Evolutionary conservation across 2,113 vertebrate species (phyloP).

Genomic region (Cephalopholis sonnerati): DNA sequence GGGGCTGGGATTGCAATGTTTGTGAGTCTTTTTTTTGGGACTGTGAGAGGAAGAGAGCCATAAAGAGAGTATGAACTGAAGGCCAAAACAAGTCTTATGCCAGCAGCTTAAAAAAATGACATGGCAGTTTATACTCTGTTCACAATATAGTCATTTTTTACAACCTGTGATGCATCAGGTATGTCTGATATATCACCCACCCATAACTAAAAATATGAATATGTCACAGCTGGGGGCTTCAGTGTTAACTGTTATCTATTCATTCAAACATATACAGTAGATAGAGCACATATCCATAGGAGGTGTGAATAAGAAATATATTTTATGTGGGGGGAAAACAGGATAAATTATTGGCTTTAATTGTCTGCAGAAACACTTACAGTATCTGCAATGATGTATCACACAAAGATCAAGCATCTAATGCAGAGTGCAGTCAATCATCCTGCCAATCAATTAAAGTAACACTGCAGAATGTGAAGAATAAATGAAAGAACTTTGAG

Average conservation of each 20-base stretch:
- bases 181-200: too few species aligned
- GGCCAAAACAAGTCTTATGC: too few species aligned
- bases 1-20: too few species aligned
- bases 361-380: conserved; percentile 1
- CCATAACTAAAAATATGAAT: neutral
- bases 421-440: conserved; percentile 14
- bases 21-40: too few species aligned
- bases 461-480: conserved; percentile 14
- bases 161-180: too few species aligned
- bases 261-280: neutral
- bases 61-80: too few species aligned
- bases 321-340: neutral
- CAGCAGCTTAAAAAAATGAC: too few species aligned
- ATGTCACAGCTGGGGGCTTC: neutral
- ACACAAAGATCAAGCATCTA: conserved; percentile 6
- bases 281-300: neutral
- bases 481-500: conserved; percentile 38
- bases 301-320: neutral
- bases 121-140: too few species aligned
- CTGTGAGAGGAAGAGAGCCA: too few species aligned
- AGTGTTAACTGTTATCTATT: neutral
- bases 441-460: conserved; percentile 49
- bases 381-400: conserved; percentile 20
- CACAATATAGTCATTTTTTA: too few species aligned
- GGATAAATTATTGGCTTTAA: neutral